Evolutionary conservation across 1,140 invertebrate genomes (phyloP).

Genomic region (Papilio machaon): DNA sequence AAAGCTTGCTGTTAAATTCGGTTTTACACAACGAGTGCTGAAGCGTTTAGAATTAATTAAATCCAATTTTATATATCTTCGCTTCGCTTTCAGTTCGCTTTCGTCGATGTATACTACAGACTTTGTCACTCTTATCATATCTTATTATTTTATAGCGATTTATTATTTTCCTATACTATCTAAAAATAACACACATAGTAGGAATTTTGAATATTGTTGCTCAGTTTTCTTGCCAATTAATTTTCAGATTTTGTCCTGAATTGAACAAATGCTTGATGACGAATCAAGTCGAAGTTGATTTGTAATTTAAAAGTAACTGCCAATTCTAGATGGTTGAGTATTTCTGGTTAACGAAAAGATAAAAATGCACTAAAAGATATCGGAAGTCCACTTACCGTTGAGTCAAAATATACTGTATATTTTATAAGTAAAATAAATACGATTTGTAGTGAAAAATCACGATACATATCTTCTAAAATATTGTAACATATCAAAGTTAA

Average conservation of each 20-base stretch:
- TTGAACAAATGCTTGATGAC: background rate
- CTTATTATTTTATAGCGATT: slow-evolving; percentile 2
- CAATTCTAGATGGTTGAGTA: too few species aligned
- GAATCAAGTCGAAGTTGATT: background rate
- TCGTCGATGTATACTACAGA: background rate
- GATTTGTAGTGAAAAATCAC: background rate
- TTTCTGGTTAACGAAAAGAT: too few species aligned
- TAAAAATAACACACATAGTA: background rate
- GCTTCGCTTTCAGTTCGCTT: background rate
- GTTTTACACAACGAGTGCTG: background rate
- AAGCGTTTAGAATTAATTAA: background rate
- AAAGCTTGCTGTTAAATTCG: background rate
- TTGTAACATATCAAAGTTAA: slow-evolving; percentile 15
- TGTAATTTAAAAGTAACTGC: background rate
- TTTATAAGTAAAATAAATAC: background rate
- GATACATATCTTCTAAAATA: background rate
- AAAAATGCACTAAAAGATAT: too few species aligned
- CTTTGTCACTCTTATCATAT: background rate
- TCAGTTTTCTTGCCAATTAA: background rate
- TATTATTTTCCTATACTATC: background rate
- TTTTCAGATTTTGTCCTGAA: background rate
- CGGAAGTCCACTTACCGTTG: too few species aligned
- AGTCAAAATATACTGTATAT: too few species aligned
- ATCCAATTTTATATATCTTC: background rate
- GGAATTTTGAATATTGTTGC: background rate